Evolutionary conservation across 1,140 invertebrate species (phyloP).

Genomic region (Neodiprion fabricii): DNA sequence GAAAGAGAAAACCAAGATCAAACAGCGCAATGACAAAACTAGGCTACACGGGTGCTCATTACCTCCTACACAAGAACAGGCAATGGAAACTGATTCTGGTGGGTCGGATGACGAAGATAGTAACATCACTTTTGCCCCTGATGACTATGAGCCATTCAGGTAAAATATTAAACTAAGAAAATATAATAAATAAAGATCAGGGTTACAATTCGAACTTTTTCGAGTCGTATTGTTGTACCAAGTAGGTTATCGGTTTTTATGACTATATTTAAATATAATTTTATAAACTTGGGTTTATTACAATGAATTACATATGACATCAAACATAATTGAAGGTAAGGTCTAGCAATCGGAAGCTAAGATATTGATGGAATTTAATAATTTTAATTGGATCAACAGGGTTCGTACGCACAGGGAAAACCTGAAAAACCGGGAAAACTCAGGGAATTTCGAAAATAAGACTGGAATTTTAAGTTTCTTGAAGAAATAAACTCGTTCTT

Average conservation of each 20-base stretch:
- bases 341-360: no score
- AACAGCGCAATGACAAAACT: constrained; percentile 52
- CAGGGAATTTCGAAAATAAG: no score
- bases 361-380: no score
- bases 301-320: no score
- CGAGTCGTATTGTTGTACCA: not conserved
- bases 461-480: no score
- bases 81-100: constrained; percentile 52
- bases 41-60: constrained; percentile 77
- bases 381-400: no score
- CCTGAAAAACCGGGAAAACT: no score
- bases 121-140: constrained; percentile 80
- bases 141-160: constrained; percentile 77
- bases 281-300: no score
- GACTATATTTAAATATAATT: no score
- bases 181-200: constrained; percentile 5
- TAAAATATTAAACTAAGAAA: constrained; percentile 28
- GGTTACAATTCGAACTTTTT: not conserved
- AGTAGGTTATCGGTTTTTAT: not conserved
- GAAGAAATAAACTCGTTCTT: no score
- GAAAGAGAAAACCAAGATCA: constrained; percentile 63
- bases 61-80: constrained; percentile 50
- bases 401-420: no score
- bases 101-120: constrained; percentile 68
- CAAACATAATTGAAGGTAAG: no score